Evolutionary conservation across 1,140 invertebrate genomes (phyloP).

Genomic region (Leptinotarsa undecemlineata): DNA sequence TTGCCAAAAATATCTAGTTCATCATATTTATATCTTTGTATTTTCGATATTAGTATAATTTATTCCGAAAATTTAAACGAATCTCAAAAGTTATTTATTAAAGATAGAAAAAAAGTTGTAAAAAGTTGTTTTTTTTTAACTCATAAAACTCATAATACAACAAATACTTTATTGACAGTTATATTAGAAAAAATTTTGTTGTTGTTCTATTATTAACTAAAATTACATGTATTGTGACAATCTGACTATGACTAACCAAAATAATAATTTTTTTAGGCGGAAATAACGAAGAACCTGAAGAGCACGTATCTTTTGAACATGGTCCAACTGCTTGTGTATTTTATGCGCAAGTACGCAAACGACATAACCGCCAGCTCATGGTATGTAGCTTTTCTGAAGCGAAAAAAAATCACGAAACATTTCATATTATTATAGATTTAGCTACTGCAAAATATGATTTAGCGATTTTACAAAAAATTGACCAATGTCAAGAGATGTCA

Average conservation of each 20-base stretch:
- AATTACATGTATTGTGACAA: slow-evolving; percentile 5
- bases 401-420: slow-evolving; percentile 20
- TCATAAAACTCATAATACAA: too few relatives aligned
- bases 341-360: slow-evolving; percentile 19
- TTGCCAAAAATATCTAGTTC: too few relatives aligned
- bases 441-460: slow-evolving; percentile 16
- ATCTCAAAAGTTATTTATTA: too few relatives aligned
- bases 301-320: slow-evolving; percentile 14
- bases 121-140: too few relatives aligned
- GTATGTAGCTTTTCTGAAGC: slow-evolving; percentile 17
- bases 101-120: too few relatives aligned
- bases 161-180: too few relatives aligned
- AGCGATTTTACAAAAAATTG: slow-evolving; percentile 18
- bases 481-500: slow-evolving; percentile 12
- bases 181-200: too few relatives aligned
- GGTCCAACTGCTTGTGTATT: slow-evolving; percentile 19
- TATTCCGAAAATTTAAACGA: too few relatives aligned
- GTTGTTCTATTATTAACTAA: background rate
- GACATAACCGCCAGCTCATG: slow-evolving; percentile 13
- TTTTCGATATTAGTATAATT: too few relatives aligned
- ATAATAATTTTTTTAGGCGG: background rate
- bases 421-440: slow-evolving; percentile 9
- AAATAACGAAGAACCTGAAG: slow-evolving; percentile 19
- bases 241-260: slow-evolving; percentile 1
- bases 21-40: too few relatives aligned